Conservation (phyloP, 2,888 invertebrate species). For the Melolontha melolontha region DNA sequence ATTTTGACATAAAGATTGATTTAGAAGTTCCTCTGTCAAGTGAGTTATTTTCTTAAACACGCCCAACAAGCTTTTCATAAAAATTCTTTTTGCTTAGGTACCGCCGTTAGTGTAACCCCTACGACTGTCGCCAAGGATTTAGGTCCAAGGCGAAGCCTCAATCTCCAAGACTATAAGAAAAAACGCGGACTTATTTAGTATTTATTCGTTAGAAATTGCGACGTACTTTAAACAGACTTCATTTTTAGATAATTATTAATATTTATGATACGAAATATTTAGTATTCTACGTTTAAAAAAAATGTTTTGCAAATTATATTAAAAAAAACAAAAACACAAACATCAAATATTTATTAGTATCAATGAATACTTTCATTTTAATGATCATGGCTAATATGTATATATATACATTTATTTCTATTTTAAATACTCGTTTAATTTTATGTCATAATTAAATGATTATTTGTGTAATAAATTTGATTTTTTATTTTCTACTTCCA, state of each 20-base stretch:
- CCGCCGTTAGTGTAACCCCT: constrained; percentile 76
- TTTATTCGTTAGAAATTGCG: constrained; percentile 14
- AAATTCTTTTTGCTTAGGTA: constrained; percentile 7
- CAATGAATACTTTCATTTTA: constrained; percentile 30
- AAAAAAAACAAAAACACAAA: not conserved
- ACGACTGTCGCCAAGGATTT: constrained; percentile 81
- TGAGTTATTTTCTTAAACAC: constrained; percentile 64
- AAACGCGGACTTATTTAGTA: constrained; percentile 84
- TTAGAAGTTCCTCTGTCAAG: constrained; percentile 85
- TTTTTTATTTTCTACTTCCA: constrained; percentile 22
- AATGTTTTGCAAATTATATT: constrained; percentile 5
- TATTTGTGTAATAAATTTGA: constrained; percentile 35
- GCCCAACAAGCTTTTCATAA: not conserved
- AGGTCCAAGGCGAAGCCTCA: constrained; percentile 86
- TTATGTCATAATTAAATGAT: constrained; percentile 30
- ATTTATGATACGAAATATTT: constrained; percentile 27
- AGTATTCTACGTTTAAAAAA: constrained; percentile 22
- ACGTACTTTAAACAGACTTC: constrained; percentile 22
- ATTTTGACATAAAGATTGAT: constrained; percentile 97
- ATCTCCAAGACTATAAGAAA: constrained; percentile 93
- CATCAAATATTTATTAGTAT: constrained; percentile 31
- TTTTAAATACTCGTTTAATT: constrained; percentile 36
- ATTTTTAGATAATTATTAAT: constrained; percentile 29
- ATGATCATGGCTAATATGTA: constrained; percentile 29
- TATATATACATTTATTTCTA: constrained; percentile 36